Conservation (phyloP, 2,797 vertebrate genomes). For the Limnodromus scolopaceus region DNA sequence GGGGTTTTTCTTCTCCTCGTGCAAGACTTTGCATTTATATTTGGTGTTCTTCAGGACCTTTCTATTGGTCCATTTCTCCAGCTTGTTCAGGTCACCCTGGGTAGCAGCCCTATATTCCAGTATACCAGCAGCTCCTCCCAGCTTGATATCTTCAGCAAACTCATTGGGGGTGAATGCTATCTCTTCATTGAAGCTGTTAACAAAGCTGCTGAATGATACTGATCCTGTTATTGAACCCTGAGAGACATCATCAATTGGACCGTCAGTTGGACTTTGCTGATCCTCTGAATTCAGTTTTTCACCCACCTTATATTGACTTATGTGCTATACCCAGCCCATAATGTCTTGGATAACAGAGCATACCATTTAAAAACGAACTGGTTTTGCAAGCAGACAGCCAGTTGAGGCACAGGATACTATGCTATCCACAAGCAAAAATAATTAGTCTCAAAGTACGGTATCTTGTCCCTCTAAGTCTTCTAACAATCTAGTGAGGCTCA, state of each 20-base stretch:
- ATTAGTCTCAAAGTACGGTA: fast-evolving
- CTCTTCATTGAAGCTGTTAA: neutral
- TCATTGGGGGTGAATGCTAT: neutral
- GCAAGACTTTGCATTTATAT: neutral
- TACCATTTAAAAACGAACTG: neutral
- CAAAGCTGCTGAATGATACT: neutral
- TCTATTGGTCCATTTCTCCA: neutral
- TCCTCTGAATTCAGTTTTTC: neutral
- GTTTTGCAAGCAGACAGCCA: neutral
- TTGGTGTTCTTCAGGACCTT: neutral
- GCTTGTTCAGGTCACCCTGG: neutral
- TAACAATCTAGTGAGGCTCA: neutral
- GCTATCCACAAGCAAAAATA: neutral
- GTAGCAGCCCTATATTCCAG: neutral
- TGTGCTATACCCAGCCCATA: neutral
- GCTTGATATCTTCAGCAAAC: neutral
- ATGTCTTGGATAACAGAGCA: neutral
- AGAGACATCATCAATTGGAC: neutral
- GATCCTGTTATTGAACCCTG: neutral
- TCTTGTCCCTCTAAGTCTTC: neutral
- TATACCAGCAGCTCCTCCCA: neutral
- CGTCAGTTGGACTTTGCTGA: neutral
- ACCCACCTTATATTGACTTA: neutral
- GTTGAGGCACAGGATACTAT: neutral
- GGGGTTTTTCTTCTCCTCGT: neutral